Conservation (phyloP, 2,888 invertebrate species). For the Drosophila niveifrons region DNA sequence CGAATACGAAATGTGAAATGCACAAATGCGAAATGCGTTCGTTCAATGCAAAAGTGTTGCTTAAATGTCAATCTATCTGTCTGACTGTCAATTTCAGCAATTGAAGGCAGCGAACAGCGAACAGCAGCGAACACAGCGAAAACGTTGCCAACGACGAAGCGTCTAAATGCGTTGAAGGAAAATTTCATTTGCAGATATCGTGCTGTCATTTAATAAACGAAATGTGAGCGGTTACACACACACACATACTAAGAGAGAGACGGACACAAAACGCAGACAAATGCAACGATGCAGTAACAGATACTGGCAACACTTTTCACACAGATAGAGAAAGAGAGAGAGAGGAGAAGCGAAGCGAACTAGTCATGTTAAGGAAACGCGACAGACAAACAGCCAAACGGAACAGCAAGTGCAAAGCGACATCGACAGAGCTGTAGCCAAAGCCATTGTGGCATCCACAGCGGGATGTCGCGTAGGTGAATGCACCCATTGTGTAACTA, state of each 20-base stretch:
- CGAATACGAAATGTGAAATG: constrained; percentile 18
- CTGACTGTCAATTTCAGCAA: constrained; percentile 81
- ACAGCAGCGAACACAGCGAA: constrained; percentile 9
- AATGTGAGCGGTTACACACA: constrained; percentile 70
- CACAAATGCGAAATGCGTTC: constrained; percentile 63
- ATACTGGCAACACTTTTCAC: constrained; percentile 80
- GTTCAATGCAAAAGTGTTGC: constrained; percentile 80
- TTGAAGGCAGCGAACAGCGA: constrained; percentile 65
- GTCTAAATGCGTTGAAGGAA: constrained; percentile 80
- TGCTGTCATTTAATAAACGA: constrained; percentile 84
- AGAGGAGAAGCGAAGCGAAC: not conserved
- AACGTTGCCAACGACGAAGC: constrained; percentile 42
- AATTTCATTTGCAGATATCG: constrained; percentile 85
- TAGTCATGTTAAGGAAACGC: constrained; percentile 71
- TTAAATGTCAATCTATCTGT: constrained; percentile 81
- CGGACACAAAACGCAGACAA: constrained; percentile 51
- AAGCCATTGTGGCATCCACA: constrained; percentile 60
- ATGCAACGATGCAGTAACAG: constrained; percentile 80
- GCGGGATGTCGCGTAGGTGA: constrained; percentile 81
- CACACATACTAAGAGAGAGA: constrained; percentile 23
- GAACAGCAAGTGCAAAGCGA: constrained; percentile 25
- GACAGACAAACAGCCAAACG: constrained; percentile 51
- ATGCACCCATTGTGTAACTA: constrained; percentile 84
- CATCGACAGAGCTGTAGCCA: constrained; percentile 32
- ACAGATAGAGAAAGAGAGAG: constrained; percentile 33